A percentile compares a stretch with the other conserved stretches of the same genome.
Evolutionary conservation across 2,888 invertebrate species (phyloP).

Genomic region (Campaea margaritaria): DNA sequence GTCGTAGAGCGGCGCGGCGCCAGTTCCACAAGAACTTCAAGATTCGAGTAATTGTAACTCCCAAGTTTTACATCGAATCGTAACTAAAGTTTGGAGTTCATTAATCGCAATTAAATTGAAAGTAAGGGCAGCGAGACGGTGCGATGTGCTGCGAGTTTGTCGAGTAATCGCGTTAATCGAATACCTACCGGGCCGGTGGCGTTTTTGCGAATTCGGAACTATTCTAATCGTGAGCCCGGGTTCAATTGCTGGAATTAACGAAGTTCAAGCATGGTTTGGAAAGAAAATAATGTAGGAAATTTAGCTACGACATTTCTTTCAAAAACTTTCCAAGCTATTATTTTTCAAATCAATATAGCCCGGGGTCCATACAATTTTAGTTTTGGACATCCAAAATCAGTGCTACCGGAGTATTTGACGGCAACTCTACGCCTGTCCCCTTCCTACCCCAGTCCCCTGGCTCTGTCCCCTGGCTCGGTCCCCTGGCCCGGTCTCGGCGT

Average conservation of each 20-base stretch:
- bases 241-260: neutral
- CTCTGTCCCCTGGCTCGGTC: slow-evolving; percentile 11
- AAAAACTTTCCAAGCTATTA: too few relatives aligned
- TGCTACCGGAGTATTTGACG: neutral
- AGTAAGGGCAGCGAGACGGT: slow-evolving; percentile 10
- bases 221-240: neutral
- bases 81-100: slow-evolving; percentile 15
- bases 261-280: too few relatives aligned
- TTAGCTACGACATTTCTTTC: too few relatives aligned
- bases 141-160: slow-evolving; percentile 35
- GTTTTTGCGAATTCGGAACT: slow-evolving; percentile 21
- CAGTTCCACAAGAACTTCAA: neutral
- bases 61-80: slow-evolving; percentile 14
- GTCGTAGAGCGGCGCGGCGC: neutral
- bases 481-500: slow-evolving; percentile 24
- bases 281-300: too few relatives aligned
- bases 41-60: slow-evolving; percentile 17
- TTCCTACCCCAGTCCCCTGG: neutral
- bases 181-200: slow-evolving; percentile 16
- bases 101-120: slow-evolving; percentile 27
- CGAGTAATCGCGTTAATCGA: slow-evolving; percentile 42
- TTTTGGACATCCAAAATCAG: too few relatives aligned
- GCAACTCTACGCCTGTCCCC: slow-evolving; percentile 20
- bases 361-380: too few relatives aligned
- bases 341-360: too few relatives aligned